Percentiles rank a stretch among this genome's conserved stretches.
phyloP scores from a whole-genome alignment of 2,888 invertebrate species.

The Cosmorhoe ocellata region DNA sequence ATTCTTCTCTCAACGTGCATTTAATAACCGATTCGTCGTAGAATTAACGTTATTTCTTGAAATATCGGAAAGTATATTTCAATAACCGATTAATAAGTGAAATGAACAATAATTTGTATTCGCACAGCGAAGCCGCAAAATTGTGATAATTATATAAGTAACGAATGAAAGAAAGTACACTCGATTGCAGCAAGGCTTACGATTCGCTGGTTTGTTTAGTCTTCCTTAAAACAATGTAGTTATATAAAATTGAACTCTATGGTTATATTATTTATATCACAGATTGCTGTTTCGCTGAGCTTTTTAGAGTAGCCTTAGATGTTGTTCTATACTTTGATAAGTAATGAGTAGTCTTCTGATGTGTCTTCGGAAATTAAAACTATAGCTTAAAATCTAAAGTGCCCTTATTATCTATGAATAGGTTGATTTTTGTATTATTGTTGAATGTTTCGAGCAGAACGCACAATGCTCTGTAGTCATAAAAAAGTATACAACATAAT shows the following conservation, averaged over 20 bases:
- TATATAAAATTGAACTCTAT: background rate
- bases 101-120: too few relatives aligned
- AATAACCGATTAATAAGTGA: too few relatives aligned
- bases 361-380: too few relatives aligned
- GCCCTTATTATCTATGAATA: conserved; percentile 23
- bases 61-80: too few relatives aligned
- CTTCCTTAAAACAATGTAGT: conserved; percentile 10
- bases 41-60: too few relatives aligned
- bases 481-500: conserved; percentile 45
- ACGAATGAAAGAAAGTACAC: background rate
- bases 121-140: background rate
- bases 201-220: conserved; percentile 10
- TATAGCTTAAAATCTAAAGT: conserved; percentile 29
- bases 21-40: too few relatives aligned
- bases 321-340: too few relatives aligned
- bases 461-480: conserved; percentile 71
- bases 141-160: conserved; percentile 1
- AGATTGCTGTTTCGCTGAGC: conserved; percentile 1
- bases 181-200: too few relatives aligned
- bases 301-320: background rate
- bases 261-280: background rate
- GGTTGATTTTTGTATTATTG: conserved; percentile 12
- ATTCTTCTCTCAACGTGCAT: background rate
- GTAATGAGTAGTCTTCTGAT: too few relatives aligned
- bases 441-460: conserved; percentile 50